Evolutionary conservation across 2,797 vertebrate species (phyloP), one percentile per base, ranked within the genome.

Genomic region (Bradypodion ventrale): DNA sequence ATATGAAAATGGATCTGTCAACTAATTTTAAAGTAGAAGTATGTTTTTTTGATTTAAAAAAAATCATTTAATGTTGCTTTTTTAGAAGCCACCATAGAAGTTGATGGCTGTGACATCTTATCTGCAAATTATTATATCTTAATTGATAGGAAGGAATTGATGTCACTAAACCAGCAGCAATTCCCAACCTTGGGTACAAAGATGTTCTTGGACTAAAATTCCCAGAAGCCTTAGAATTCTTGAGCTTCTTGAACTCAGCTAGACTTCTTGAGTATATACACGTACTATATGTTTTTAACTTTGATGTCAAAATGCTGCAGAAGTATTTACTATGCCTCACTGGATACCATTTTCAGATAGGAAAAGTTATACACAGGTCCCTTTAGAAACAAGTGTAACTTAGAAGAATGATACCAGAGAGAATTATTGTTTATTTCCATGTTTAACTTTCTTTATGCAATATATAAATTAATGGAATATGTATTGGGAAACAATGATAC

Each of bases 1-100:
- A 46, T 74, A 84, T 40, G 27, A 81, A 91, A 83, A 90, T 52
- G 2, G 74, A 82, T 65, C 3, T 27, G 63, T 85, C 4, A 77
- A 85, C 70, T 27, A 65, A 13, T 25, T 25, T 87, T 85, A 69
- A 25, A 72, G 3, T 40, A 23, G 37, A 62, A 29, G 1, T 60
- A 4, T 66, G 44, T n/a, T n/a, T n/a, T n/a, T n/a, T n/a, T n/a
- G n/a, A n/a, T n/a, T n/a, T n/a, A n/a, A 66, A n/a, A 1, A 40
- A 59, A 23, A 29, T 42, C 1, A 3, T n/a, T 49, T 35, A 80
- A 49, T 52, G 35, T 0, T 79, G 37, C 7, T 83, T 88, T 56
- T 56, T 19, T 82, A 56, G 83, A 76, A 0, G 1, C 82, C 63
- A 85, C 29, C 59, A 10, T 27, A 12, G 1, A 75, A 82, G 72